Base-by-base conservation (phyloP, 2,113 vertebrate genomes). In the Galemys pyrenaicus region DNA sequence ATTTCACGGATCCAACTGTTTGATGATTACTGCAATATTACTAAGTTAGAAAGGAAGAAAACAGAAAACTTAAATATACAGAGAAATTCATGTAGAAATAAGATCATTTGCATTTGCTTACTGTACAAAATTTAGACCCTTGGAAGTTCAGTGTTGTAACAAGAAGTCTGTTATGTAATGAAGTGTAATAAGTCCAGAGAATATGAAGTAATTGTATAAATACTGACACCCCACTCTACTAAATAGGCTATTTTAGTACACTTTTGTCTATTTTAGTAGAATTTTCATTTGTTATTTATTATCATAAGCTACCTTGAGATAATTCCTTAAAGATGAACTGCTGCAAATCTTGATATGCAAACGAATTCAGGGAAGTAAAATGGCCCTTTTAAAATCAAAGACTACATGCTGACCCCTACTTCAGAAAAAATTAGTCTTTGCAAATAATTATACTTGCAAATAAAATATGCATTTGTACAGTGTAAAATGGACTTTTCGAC, bases 11-110 rank as follows among this genome's bases (percentile, higher is more conserved):
- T 93, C 94, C 83, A 91, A 6, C 91, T 89, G 93, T 94, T 96
- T 85, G 93, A 80, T 93, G 94, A 91, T 95, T 95, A 82, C 93
- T 95, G 94, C 85, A 93, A 93, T 89, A 74, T 58, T 91, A 56
- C 51, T 75, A 56, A 60, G 46, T 77, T 91, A 79, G 49, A 74
- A 91, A 68, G 65, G 56, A 89, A 89, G 65, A 91, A 67, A 92
- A 65, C 87, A 79, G 62, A 94, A 62, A 81, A 67, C 78, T 71
- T 77, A 89, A 95, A 83, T 92, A 91, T 37, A 41, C 28, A 35
- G 80, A 87, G 68, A 95, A 94, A 67, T 41, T 54, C 5, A 46
- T 75, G 58, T 87, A 93, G 84, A 89, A 91, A 56, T 70, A 60
- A 73, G 65, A 87, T 81, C 13, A 16, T 68, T 92, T 91, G 28